phyloP scores from a whole-genome alignment of 1,140 invertebrate species.

The Belonocnema kinseyi region DNA sequence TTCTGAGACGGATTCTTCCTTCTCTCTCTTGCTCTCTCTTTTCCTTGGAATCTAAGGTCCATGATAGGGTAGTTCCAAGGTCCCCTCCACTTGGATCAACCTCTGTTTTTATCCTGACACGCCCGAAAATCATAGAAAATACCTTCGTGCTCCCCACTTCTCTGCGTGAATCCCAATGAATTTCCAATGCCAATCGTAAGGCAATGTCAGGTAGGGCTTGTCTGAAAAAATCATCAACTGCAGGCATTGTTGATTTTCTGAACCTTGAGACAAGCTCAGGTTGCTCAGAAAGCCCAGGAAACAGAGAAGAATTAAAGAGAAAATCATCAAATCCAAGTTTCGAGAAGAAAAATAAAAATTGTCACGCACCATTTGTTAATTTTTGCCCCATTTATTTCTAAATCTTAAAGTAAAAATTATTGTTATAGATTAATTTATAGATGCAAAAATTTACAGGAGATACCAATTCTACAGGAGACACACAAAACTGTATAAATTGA shows the following conservation, averaged over 20 bases:
- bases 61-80: conserved; percentile 34
- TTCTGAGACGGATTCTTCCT: conserved; percentile 25
- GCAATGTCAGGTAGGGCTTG: not conserved
- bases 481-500: too few relatives aligned
- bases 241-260: not conserved
- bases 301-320: too few relatives aligned
- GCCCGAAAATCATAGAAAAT: conserved; percentile 43
- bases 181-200: not conserved
- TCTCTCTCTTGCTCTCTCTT: not conserved
- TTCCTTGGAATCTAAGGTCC: not conserved
- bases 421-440: too few relatives aligned
- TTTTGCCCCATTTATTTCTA: too few relatives aligned
- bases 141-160: not conserved
- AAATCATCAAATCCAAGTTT: too few relatives aligned
- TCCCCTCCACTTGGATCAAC: conserved; percentile 45
- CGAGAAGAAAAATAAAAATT: too few relatives aligned
- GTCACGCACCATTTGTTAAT: too few relatives aligned
- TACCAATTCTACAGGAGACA: too few relatives aligned
- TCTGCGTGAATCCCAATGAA: not conserved
- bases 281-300: not conserved
- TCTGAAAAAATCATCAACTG: not conserved
- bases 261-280: not conserved
- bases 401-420: too few relatives aligned
- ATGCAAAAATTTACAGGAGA: too few relatives aligned
- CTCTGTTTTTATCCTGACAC: conserved; percentile 48